A percentile compares a stretch with the other conserved stretches of the same genome.
These are phyloP conservation scores for Nephrotoma guestfalica DNA, from an alignment of 2,888 invertebrate species.

Conservation along the genomic window DNA sequence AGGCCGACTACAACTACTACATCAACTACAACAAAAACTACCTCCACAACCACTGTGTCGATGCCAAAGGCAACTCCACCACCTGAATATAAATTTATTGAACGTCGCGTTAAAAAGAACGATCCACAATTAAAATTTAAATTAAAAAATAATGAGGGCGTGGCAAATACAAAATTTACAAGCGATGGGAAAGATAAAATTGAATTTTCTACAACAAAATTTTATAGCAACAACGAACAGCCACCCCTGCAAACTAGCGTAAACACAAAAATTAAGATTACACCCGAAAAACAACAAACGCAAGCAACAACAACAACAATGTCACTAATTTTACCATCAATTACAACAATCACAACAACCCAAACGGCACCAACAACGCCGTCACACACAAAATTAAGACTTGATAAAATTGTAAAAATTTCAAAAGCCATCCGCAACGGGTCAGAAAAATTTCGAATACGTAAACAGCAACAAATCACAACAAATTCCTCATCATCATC, in stretches of 20 bases:
- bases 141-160: conserved; percentile 15
- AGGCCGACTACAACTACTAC: background rate
- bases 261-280: background rate
- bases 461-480: background rate
- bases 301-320: background rate
- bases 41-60: background rate
- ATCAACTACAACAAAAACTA: background rate
- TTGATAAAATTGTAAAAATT: conserved; percentile 18
- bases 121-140: conserved; percentile 18
- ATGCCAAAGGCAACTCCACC: background rate
- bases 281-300: background rate
- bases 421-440: background rate
- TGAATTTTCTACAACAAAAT: conserved; percentile 32
- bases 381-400: conserved; percentile 1
- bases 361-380: conserved; percentile 31
- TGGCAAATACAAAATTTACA: conserved; percentile 28
- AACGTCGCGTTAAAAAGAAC: conserved; percentile 31
- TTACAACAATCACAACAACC: conserved; percentile 26
- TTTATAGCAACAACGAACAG: conserved; percentile 21
- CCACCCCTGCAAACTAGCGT: background rate
- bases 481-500: background rate
- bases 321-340: conserved; percentile 17
- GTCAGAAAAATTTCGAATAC: background rate
- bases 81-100: conserved; percentile 20
- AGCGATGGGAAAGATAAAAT: conserved; percentile 17